Conservation (phyloP, 2,797 vertebrate species). For the Thamnophis elegans region DNA sequence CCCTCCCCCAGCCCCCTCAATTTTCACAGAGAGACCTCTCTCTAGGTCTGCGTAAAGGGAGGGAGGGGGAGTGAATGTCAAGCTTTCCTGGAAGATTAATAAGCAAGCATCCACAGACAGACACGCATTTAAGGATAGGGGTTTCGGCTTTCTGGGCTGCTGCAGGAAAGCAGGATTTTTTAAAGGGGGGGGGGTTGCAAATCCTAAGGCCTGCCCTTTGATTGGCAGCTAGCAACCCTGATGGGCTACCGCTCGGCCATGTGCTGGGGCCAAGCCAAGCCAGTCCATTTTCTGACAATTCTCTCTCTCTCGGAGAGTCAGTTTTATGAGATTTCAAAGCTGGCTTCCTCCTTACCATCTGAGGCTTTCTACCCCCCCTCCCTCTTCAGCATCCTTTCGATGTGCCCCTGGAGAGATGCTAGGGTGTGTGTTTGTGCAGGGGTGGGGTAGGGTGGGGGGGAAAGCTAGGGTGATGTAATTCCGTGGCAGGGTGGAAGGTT, state of each 20-base stretch:
- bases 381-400: not conserved
- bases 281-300: not conserved
- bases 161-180: not conserved
- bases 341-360: not conserved
- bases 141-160: not conserved
- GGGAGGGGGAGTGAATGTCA: not conserved
- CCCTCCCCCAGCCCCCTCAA: not conserved
- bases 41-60: not conserved
- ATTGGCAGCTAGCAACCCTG: not conserved
- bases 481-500: not conserved
- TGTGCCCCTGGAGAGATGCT: conserved; percentile 7
- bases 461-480: conserved; percentile 44
- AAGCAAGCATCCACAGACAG: not conserved
- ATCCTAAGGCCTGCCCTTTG: not conserved
- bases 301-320: not conserved
- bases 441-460: not conserved
- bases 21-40: not conserved
- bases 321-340: not conserved
- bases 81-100: not conserved
- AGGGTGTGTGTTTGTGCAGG: not conserved
- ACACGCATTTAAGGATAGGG: not conserved
- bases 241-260: not conserved
- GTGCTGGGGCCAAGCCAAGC: not conserved
- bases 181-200: not conserved
- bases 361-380: not conserved